Evolutionary conservation across 2,797 vertebrate species (phyloP).

Genomic region (Microchirus variegatus): DNA sequence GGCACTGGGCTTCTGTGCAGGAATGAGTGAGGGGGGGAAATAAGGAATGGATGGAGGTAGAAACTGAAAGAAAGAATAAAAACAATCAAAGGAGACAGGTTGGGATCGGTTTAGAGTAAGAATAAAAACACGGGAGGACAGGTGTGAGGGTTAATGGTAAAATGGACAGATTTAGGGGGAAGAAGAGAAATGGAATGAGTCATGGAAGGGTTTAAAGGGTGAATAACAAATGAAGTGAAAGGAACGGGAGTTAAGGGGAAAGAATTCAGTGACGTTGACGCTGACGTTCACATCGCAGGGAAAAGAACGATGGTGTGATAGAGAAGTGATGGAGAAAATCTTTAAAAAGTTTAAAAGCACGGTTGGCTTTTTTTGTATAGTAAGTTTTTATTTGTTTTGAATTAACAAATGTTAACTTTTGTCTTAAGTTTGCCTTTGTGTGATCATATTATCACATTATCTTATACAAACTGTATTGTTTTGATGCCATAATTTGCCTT

Average conservation of each 20-base stretch:
- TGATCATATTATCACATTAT: too few species aligned
- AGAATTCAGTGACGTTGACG: conserved; percentile 45
- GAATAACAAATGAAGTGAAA: conserved; percentile 55
- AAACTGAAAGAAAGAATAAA: conserved; percentile 37
- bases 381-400: too few species aligned
- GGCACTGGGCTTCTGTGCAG: conserved; percentile 21
- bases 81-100: conserved; percentile 36
- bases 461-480: too few species aligned
- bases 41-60: conserved; percentile 23
- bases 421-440: too few species aligned
- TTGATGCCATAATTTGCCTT: too few species aligned
- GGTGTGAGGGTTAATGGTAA: conserved; percentile 44
- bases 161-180: conserved; percentile 14
- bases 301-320: conserved; percentile 19
- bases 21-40: conserved; percentile 32
- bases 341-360: too few species aligned
- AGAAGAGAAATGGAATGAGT: conserved; percentile 5
- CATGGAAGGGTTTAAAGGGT: conserved; percentile 45
- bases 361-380: too few species aligned
- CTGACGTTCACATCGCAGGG: conserved; percentile 36
- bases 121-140: conserved; percentile 33
- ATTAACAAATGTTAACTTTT: too few species aligned
- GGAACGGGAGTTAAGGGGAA: conserved; percentile 42
- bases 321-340: conserved; percentile 21
- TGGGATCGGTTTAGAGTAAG: conserved; percentile 34